Conservation (phyloP, 2,113 vertebrate genomes). For the Proterorhinus semilunaris region DNA sequence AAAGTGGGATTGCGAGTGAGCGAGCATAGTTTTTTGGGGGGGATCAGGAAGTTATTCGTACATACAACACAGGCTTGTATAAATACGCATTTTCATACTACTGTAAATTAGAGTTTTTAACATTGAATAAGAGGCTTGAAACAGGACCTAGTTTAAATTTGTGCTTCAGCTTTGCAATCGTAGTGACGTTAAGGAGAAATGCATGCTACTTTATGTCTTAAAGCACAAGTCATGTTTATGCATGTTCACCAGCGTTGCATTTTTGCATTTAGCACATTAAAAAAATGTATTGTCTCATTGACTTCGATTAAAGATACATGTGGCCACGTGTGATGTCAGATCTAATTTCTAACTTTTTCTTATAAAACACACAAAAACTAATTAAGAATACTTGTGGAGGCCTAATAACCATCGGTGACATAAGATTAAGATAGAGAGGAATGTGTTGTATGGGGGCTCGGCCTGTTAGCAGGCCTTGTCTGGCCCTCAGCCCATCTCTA, state of each 20-base stretch:
- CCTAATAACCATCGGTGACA: constrained; percentile 13
- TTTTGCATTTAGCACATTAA: background rate
- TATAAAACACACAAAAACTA: background rate
- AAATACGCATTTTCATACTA: background rate
- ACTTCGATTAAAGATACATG: constrained; percentile 25
- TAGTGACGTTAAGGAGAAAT: background rate
- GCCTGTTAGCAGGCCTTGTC: constrained; percentile 68
- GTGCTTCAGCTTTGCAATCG: background rate
- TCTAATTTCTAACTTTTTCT: constrained; percentile 39
- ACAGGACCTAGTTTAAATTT: background rate
- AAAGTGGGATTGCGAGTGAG: background rate
- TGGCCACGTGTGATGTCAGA: constrained; percentile 66
- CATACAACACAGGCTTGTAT: constrained; percentile 10
- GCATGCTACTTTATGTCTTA: background rate
- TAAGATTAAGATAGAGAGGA: constrained; percentile 20
- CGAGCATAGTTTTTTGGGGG: background rate
- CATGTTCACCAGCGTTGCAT: background rate
- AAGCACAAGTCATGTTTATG: background rate
- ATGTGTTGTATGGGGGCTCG: constrained; percentile 52
- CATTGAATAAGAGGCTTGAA: background rate
- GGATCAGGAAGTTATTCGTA: background rate
- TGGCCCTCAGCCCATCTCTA: constrained; percentile 69
- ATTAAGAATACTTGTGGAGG: constrained; percentile 14
- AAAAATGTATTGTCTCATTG: constrained; percentile 1
- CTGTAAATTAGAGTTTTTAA: constrained; percentile 10